Evolutionary conservation across 2,888 invertebrate genomes (phyloP).

Genomic region (Drosophila cognata): DNA sequence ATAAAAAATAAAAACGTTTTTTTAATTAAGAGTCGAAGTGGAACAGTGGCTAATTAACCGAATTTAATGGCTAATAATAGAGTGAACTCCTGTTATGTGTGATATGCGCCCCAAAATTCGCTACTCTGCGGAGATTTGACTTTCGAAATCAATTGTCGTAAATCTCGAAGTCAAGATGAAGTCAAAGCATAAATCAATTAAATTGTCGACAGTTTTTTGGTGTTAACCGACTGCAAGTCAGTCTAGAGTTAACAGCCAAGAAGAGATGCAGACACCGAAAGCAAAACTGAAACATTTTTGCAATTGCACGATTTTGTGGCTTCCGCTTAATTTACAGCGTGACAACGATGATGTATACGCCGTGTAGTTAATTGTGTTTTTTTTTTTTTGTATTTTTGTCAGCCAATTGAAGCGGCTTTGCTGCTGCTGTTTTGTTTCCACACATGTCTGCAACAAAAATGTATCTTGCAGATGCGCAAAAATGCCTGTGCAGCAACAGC

Average conservation of each 20-base stretch:
- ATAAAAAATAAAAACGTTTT: background rate
- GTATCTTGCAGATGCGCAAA: conserved; percentile 51
- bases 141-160: conserved; percentile 67
- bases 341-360: conserved; percentile 43
- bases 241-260: background rate
- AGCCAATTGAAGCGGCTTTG: conserved; percentile 7
- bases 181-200: conserved; percentile 67
- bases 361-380: conserved; percentile 67
- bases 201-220: conserved; percentile 66
- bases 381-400: conserved; percentile 28
- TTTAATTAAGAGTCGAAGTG: background rate
- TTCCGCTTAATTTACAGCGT: conserved; percentile 62
- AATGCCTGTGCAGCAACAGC: conserved; percentile 13
- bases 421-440: conserved; percentile 17
- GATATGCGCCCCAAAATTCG: conserved; percentile 2
- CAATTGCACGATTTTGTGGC: conserved; percentile 64
- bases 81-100: conserved; percentile 12
- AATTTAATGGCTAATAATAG: conserved; percentile 11
- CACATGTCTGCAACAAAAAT: conserved; percentile 12
- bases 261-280: conserved; percentile 33
- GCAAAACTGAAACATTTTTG: conserved; percentile 40
- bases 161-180: conserved; percentile 43
- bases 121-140: conserved; percentile 9
- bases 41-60: background rate
- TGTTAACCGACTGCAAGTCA: conserved; percentile 30